Evolutionary conservation across 2,888 invertebrate genomes (phyloP).

Genomic region (Nemotelus nigrinus): DNA sequence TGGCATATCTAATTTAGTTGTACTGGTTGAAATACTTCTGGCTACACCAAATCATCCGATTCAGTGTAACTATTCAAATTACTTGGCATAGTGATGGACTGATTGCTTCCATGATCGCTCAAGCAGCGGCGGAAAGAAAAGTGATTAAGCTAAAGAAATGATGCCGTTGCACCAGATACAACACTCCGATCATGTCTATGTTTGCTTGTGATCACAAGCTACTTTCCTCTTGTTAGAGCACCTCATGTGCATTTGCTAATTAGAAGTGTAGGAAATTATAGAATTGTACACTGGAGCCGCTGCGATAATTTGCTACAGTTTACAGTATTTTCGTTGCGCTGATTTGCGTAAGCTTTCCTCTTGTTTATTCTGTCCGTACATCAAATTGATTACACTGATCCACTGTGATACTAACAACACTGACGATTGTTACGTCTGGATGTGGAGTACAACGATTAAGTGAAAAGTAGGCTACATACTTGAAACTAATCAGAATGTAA

Average conservation of each 20-base stretch:
- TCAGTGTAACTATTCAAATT: conserved; percentile 2
- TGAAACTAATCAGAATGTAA: too few species aligned
- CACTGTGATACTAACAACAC: background rate
- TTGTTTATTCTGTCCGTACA: background rate
- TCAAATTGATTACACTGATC: conserved; percentile 27
- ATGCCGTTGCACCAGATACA: conserved; percentile 29
- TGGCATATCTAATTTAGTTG: conserved; percentile 24
- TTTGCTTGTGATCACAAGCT: background rate
- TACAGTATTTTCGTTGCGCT: background rate
- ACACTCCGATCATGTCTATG: background rate
- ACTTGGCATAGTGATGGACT: conserved; percentile 12
- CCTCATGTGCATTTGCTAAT: conserved; percentile 25
- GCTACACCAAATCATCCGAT: conserved; percentile 22
- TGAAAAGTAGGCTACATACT: too few species aligned
- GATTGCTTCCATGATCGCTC: background rate
- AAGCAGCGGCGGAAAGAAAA: conserved; percentile 18
- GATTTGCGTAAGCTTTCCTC: background rate
- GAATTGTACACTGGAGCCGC: conserved; percentile 1
- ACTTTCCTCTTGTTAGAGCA: conserved; percentile 9
- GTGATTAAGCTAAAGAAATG: conserved; percentile 11
- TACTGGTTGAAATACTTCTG: conserved; percentile 27
- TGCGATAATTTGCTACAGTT: conserved; percentile 28
- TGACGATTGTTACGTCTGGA: conserved; percentile 11
- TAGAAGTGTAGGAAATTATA: conserved; percentile 17
- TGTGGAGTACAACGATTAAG: background rate